These are phyloP conservation scores for Onychomys arenicola DNA, from an alignment of 2,797 vertebrate genomes.

Conservation along the genomic window DNA sequence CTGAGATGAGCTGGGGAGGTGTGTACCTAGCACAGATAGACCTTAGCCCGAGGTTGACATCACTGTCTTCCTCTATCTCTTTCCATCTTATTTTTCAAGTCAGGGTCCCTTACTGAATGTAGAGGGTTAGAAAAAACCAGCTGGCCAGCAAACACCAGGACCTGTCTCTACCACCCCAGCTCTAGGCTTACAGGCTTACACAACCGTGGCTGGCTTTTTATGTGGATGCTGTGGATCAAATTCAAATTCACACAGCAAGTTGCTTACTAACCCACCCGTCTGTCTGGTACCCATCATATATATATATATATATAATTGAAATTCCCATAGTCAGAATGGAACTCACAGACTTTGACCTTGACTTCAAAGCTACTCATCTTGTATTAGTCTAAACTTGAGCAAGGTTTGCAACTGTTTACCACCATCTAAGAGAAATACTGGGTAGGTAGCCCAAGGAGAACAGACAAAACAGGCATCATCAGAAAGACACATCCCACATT, in stretches of 20 bases:
- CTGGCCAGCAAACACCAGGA: background rate
- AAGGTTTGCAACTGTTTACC: background rate
- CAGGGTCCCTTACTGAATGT: background rate
- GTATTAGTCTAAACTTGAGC: background rate
- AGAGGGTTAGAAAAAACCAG: background rate
- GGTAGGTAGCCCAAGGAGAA: background rate
- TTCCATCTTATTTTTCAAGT: background rate
- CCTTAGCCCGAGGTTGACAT: background rate
- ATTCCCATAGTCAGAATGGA: background rate
- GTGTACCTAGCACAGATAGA: background rate
- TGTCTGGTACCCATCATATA: background rate
- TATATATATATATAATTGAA: background rate
- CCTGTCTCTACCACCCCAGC: no score
- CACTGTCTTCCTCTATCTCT: background rate
- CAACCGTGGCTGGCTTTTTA: background rate
- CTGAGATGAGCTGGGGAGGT: background rate
- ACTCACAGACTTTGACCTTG: background rate
- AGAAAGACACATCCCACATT: background rate
- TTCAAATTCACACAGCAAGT: background rate
- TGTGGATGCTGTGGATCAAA: rapidly evolving
- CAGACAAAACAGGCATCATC: background rate
- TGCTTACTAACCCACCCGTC: background rate
- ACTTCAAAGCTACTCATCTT: background rate
- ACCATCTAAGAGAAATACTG: background rate
- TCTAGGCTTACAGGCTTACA: background rate